phyloP scores from a whole-genome alignment of 2,113 vertebrate species.

The Oenanthe oenanthe region DNA sequence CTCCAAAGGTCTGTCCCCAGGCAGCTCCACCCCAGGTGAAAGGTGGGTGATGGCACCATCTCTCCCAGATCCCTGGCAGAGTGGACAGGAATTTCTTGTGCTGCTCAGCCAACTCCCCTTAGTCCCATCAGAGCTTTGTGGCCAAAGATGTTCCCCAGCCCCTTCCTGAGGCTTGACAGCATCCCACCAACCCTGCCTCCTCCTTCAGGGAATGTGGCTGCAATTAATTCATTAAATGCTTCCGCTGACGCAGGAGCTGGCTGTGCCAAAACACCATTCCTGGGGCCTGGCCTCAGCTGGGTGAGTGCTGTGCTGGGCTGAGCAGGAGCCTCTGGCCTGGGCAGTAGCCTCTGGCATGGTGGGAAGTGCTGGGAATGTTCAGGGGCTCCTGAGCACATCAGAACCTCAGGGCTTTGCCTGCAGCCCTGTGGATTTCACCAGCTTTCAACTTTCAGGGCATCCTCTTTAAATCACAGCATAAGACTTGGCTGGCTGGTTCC shows the following conservation, averaged over 20 bases:
- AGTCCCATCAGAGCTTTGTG: not conserved
- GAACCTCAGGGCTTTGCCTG: not conserved
- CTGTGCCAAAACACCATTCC: not conserved
- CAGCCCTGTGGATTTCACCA: not conserved
- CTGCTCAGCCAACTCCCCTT: not conserved
- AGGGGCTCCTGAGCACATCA: not conserved
- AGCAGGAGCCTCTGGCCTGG: rapidly evolving
- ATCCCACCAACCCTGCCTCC: not conserved
- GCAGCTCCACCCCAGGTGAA: not conserved
- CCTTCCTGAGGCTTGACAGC: not conserved
- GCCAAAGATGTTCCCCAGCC: not conserved
- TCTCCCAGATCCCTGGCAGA: not conserved
- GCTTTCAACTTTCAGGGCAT: not conserved
- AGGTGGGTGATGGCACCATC: not conserved
- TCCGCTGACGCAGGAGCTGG: not conserved
- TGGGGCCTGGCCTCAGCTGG: not conserved
- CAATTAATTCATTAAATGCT: constrained; percentile 36
- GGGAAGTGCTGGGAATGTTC: not conserved
- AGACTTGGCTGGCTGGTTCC: rapidly evolving
- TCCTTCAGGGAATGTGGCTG: not conserved
- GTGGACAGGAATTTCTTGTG: not conserved
- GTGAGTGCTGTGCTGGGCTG: rapidly evolving
- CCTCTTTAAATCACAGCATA: not conserved
- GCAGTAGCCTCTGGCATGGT: not conserved
- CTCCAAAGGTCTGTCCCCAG: not conserved